Evolutionary conservation across 2,797 vertebrate species (phyloP), one percentile per base, ranked within the genome.

Genomic region (Parauchenoglanis punctatus): DNA sequence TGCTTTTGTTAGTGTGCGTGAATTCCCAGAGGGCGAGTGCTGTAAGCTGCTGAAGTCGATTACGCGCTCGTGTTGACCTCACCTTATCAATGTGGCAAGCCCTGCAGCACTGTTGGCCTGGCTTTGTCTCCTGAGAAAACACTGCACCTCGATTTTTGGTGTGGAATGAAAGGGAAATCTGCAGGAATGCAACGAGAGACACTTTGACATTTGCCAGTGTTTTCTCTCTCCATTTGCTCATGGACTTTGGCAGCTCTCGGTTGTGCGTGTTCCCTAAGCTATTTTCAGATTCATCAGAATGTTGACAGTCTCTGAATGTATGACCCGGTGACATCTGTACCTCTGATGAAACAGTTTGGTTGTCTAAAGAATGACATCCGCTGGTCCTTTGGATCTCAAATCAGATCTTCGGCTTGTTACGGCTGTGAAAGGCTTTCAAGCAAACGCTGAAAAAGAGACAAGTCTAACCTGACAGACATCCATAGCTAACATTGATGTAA

Each of bases 1-100:
- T 86, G 87, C 89, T 88, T 91, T 91, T 92, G 88, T 93, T 92
- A 86, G 80, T 90, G 75, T 70, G 63, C 44, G 90, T 85, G 44
- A 90, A 90, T 90, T 90, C 92, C 92, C 81, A 3, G 15, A 88
- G 91, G 89, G 88, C 83, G 88, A 72, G 87, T 80, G 91, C 85
- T 91, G 89, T 87, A 91, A 92, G 91, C 91, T 91, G 93, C 87
- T 93, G 89, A 91, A 94, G 93, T 93, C 85, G 84, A 95, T 92
- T 94, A 92, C 35, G 63, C 88, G 91, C 85, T 89, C 82, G 83
- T 89, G 81, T 70, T 93, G 92, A 94, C 93, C 94, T 93, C 91
- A 91, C 88, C 91, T 91, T 91, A 94, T 94, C 93, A 93, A 90
- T 56, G 87, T 89, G 90, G 89, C 90, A 90, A 91, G 91, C 91